Base-by-base conservation (phyloP, 2,113 vertebrate species). In the Trematocara zebra region DNA sequence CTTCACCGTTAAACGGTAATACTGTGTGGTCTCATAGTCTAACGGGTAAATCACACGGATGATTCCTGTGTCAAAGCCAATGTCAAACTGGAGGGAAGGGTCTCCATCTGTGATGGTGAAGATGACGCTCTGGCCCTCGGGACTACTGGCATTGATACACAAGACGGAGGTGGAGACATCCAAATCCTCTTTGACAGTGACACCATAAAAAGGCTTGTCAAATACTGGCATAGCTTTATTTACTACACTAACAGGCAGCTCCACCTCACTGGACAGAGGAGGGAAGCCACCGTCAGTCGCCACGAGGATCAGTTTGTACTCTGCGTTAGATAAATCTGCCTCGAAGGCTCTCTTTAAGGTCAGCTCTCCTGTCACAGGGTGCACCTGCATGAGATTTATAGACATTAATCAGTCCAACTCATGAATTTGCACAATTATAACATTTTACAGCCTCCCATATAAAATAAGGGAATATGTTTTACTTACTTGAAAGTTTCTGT, bases 141-240 rank as follows among this genome's bases (percentile, higher is more conserved):
- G 97, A 81, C 98, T 98, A 35, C 97, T 97, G 88, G 98, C 99
- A 31, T 99, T 99, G 90, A 99, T 97, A 59, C 96, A 96, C 83
- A 99, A 92, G 83, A 99, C 93, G 1, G 98, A 95, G 0, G 97
- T 97, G 88, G 97, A 96, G 83, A 97, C 91, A 54, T 94, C 89
- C 15, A 98, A 89, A 20, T 99, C 97, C 95, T 99, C 99, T 72
- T 94, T 96, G 84, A 99, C 90, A 0, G 97, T 97, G 86, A 97
- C 94, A 5, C 97, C 96, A 26, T 99, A 99, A 95, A 99, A 99
- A 5, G 97, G 96, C 82, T 98, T 99, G 93, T 99, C 98, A 90
- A 99, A 99, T 81, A 99, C 97, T 5, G 99, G 98, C 98, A 99
- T 99, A 2, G 98, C 98, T 95, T 98, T 98, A 92, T 99, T 99